Evolutionary conservation across 2,797 vertebrate genomes (phyloP), one percentile per base, ranked within the genome.

Genomic region (Myotis pilosus): DNA sequence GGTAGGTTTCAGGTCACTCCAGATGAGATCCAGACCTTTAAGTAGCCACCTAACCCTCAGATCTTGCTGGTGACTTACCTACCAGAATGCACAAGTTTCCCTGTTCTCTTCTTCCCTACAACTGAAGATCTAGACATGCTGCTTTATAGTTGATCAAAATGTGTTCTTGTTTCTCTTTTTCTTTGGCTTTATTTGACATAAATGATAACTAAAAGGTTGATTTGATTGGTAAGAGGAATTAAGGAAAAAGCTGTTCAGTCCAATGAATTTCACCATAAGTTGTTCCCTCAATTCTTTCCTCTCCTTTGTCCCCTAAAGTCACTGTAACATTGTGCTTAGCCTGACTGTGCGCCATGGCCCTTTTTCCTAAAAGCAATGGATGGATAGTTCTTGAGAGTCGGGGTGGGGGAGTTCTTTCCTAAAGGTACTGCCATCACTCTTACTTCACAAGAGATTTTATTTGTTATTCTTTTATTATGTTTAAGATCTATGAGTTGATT

Each of bases 381-480:
- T 17, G 47, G 17, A 57, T 25, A 25, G 23, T 71, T 51, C 47
- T 81, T 60, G 41, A 22, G 6, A 49, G 19, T 30, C 0, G 1
- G 53, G 51, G 3, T 6, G 4, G 22, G 38, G 16, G 7, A 30
- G 4, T 36, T 79, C 62, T 92, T 88, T 53, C 25, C 47, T 91
- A 64, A 83, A 83, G 49, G 6, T 66, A 60, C 3, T 38, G 13
- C 4, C 22, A 22, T 66, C 33, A 41, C 25, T 76, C 55, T 87
- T 64, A 51, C 6, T 49, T 51, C 38, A 44, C 6, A 66, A 88
- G 33, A 80, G 1, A 25, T 87, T 86, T 90, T n/a, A 60, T 87
- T 89, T 88, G 9, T 89, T 93, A 84, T 51, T 75, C 20, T 84
- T 92, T 92, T 74, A 57, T 72, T 79, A 68, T 86, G 86, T 87